These are phyloP conservation scores for Oenanthe melanoleuca DNA, from an alignment of 2,113 vertebrate genomes.

Conservation along the genomic window DNA sequence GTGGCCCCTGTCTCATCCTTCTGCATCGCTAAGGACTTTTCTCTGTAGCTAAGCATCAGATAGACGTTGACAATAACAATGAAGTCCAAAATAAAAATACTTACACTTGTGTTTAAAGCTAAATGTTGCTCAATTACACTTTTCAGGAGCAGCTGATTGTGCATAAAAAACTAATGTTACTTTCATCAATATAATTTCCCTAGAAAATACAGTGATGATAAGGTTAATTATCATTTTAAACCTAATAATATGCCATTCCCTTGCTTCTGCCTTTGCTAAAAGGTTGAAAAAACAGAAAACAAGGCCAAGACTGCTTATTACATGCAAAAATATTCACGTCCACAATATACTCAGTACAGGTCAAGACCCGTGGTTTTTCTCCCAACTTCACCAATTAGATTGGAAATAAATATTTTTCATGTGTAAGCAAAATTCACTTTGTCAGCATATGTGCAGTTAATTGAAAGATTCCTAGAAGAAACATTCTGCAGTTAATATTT, in stretches of 20 bases:
- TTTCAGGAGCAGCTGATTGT: conserved; percentile 18
- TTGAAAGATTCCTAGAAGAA: conserved; percentile 55
- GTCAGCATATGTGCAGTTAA: conserved; percentile 10
- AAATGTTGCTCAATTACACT: background rate
- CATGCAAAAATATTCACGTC: conserved; percentile 68
- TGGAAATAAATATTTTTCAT: conserved; percentile 71
- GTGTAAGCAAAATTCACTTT: conserved; percentile 57
- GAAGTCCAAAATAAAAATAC: background rate
- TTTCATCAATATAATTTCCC: conserved; percentile 41
- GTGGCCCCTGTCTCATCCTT: background rate
- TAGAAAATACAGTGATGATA: conserved; percentile 47
- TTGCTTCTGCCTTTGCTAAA: conserved; percentile 58
- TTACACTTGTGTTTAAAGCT: background rate
- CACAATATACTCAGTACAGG: conserved; percentile 64
- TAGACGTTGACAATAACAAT: background rate
- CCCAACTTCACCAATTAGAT: conserved; percentile 71
- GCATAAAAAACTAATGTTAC: conserved; percentile 15
- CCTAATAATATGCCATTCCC: conserved; percentile 31
- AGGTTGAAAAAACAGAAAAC: conserved; percentile 13
- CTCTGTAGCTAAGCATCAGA: background rate
- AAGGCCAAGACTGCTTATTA: conserved; percentile 36
- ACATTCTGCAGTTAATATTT: conserved; percentile 65
- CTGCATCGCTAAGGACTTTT: background rate
- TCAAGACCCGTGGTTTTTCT: conserved; percentile 52
- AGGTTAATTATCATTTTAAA: conserved; percentile 68